Conservation (phyloP, 2,113 vertebrate species). For the Otis tarda region DNA sequence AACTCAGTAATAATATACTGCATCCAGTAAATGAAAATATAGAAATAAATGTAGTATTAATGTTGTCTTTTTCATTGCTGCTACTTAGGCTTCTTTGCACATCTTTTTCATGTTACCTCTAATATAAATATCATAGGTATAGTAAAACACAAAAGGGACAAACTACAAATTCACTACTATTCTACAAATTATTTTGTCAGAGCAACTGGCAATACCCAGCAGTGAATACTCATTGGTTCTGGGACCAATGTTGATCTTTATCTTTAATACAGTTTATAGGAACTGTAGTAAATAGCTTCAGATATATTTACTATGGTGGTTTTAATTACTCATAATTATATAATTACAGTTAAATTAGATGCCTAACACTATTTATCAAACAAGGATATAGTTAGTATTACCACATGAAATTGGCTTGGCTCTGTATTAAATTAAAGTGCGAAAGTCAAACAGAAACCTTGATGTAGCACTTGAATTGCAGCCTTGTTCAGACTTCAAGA, state of each 20-base stretch:
- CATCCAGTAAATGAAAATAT: not conserved
- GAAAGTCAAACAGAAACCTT: not conserved
- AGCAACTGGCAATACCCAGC: not conserved
- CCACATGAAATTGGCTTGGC: not conserved
- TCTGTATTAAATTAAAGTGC: not conserved
- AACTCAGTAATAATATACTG: not conserved
- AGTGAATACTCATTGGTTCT: not conserved
- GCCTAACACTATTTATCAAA: not conserved
- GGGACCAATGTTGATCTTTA: not conserved
- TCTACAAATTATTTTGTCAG: not conserved
- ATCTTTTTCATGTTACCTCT: not conserved
- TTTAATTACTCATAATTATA: not conserved
- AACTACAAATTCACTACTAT: not conserved
- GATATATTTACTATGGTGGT: not conserved
- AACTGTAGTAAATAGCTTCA: not conserved
- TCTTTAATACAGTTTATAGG: not conserved
- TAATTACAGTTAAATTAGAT: not conserved
- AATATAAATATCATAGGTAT: not conserved
- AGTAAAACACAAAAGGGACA: not conserved
- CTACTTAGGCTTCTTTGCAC: not conserved
- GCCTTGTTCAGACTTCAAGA: not conserved
- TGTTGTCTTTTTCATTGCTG: not conserved
- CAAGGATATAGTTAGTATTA: not conserved
- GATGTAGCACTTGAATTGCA: not conserved
- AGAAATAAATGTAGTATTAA: not conserved